These are phyloP conservation scores for Drosophila sechellia DNA, from an alignment of 1,140 invertebrate genomes.

Conservation along the genomic window DNA sequence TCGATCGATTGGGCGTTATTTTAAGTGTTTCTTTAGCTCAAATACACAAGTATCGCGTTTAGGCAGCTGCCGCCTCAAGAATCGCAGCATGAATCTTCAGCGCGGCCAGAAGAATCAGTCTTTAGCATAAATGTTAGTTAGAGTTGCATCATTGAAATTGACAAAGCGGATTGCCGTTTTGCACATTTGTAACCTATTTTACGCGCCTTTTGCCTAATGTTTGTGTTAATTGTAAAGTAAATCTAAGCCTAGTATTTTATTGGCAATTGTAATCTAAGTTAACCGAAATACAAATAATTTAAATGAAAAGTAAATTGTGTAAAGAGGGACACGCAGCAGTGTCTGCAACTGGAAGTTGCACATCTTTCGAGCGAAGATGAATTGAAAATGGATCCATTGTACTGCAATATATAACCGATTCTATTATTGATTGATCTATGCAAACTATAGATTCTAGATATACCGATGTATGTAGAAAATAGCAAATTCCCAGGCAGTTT, in stretches of 20 bases:
- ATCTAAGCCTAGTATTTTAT: slow-evolving; percentile 43
- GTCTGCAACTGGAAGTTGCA: slow-evolving; percentile 30
- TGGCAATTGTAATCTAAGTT: slow-evolving; percentile 58
- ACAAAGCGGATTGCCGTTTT: slow-evolving; percentile 33
- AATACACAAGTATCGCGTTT: slow-evolving; percentile 48
- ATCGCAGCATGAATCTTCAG: slow-evolving; percentile 31
- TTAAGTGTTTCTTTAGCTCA: slow-evolving; percentile 75
- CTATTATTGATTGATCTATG: slow-evolving; percentile 48
- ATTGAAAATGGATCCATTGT: slow-evolving; percentile 36
- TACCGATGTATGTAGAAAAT: slow-evolving; percentile 58
- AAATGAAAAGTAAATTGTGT: slow-evolving; percentile 36
- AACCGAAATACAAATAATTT: slow-evolving; percentile 51
- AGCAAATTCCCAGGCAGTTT: slow-evolving; percentile 68
- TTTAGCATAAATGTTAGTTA: slow-evolving; percentile 69
- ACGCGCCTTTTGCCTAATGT: slow-evolving; percentile 61
- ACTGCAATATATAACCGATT: slow-evolving; percentile 51
- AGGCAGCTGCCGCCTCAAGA: slow-evolving; percentile 39
- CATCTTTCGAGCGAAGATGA: slow-evolving; percentile 26
- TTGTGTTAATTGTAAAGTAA: slow-evolving; percentile 76
- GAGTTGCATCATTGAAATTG: slow-evolving; percentile 56
- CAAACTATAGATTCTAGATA: slow-evolving; percentile 46
- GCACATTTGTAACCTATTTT: slow-evolving; percentile 68
- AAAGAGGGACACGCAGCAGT: slow-evolving; percentile 26
- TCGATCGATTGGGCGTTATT: slow-evolving; percentile 49
- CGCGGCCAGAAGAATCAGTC: slow-evolving; percentile 60